A percentile compares a stretch with the other conserved stretches of the same genome.
Conservation (phyloP, 2,113 vertebrate genomes). For the Eptesicus fuscus region DNA sequence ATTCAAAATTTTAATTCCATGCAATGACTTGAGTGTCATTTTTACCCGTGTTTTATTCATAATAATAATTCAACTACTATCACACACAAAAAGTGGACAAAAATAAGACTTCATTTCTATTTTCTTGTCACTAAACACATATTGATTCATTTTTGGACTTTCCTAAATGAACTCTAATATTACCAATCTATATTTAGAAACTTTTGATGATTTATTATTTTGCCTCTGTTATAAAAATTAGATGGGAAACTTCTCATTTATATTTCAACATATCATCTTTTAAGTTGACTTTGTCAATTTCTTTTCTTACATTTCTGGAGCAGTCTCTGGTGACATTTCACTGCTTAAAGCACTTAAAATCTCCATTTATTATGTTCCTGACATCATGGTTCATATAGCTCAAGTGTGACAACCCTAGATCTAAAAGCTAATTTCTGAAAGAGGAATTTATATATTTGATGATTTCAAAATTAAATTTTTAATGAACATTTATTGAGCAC, state of each 20-base stretch:
- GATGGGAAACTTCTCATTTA: neutral
- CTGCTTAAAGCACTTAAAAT: conserved; percentile 18
- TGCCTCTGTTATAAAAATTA: neutral
- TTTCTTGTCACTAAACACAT: conserved; percentile 15
- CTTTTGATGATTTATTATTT: neutral
- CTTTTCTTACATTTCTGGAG: neutral
- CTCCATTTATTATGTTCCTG: neutral
- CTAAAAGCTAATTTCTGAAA: neutral
- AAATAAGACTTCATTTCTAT: neutral
- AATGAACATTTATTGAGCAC: conserved; percentile 31
- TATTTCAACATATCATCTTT: neutral
- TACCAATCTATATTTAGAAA: neutral
- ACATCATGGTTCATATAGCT: neutral
- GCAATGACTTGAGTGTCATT: neutral
- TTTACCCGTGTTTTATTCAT: neutral
- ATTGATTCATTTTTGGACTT: neutral
- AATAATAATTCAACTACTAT: neutral
- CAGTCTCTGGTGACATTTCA: neutral
- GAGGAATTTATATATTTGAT: neutral
- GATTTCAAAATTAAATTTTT: conserved; percentile 36
- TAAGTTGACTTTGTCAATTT: neutral
- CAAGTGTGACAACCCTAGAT: neutral
- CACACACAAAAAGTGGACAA: neutral
- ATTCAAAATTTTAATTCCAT: neutral
- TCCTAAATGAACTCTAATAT: neutral